Evolutionary conservation across 1,140 invertebrate species (phyloP), one percentile per base, ranked within the genome.

Genomic region (Acromyrmex echinatior): DNA sequence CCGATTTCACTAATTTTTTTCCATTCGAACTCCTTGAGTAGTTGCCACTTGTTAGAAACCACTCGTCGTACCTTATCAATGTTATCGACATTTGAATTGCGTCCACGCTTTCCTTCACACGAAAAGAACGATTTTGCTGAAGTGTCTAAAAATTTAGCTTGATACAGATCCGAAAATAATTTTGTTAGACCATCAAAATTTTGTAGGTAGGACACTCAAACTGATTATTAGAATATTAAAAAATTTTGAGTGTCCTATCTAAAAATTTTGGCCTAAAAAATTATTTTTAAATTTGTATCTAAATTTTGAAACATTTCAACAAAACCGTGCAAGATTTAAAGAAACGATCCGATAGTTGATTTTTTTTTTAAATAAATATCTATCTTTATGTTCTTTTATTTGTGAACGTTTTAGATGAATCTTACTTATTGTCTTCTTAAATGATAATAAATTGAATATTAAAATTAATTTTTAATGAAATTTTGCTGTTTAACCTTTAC

Each of bases 71-170:
- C 58, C 71, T 74, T 74, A 74, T 74, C 71, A 58, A 39, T 21
- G 58, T 88, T 89, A 88, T 88, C 87, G 51, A 25, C 58, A 56
- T 35, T 71, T 53, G 63, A 86, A 80, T 90, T 85, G 86, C 60
- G 45, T 14, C 31, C 51, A n/a, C 28, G 35, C 71, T 81, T 90
- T 77, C 77, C 88, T 85, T 31, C 25, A 45, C 2, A 10, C 39
- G 10, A 10, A 45, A 45, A 45, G 9, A 45, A 45, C 2, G 39
- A 45, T 45, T 45, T 45, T 45, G 39, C 39, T 45, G 39, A 10
- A 45, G 39, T 45, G 9, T 45, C 39, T 45, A 45, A 45, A 45
- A 10, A 10, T 45, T 45, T 7, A 39, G 35, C 9, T 12, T 10
- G 39, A 45, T 45, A 45, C 10, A 45, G 9, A 45, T 45, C 9